Evolutionary conservation across 2,888 invertebrate species (phyloP), one percentile per base, ranked within the genome.

Genomic region (Mesorhabditis spiculigera): DNA sequence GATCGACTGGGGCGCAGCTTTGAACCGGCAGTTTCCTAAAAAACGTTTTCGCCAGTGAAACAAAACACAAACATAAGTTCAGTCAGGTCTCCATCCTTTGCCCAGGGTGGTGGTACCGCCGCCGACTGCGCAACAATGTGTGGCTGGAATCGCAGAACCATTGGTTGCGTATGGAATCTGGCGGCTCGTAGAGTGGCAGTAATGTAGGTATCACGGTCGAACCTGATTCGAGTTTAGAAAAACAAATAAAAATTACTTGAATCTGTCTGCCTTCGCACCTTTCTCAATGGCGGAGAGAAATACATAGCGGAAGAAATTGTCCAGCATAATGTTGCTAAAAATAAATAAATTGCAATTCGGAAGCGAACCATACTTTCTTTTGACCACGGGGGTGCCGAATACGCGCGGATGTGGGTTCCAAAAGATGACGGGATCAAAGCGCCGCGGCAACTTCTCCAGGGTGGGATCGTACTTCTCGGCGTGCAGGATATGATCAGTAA

Each of bases 381-480:
- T 83, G 41, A 78, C 58, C 13, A 82, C 82, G 3, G 85, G 84
- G 10, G 81, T 81, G 65, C 85, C 85, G 68, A 81, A 77, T 13
- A 82, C 72, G 45, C 78, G 67, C 1, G 73, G 71, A 66, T 84
- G 82, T 4, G 69, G 73, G 13, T 77, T 68, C 85, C 85, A 85
- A 70, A 85, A 85, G 50, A 85, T 67, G n/a, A 85, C 74, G 5
- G 84, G 84, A 75, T 85, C 85, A 68, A 80, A 81, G 43, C 81
- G 70, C 4, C 66, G 67, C 6, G 81, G 81, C 45, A 81, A 68
- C 66, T 78, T 80, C 68, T 84, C 83, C 67, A 85, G 68, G 0
- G 83, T 80, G 13, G 83, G 82, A 69, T 85, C 83, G 68, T 77
- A 82, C 43, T 78, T 71, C 73, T 85, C 82, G 4, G 82, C 85